phyloP scores from a whole-genome alignment of 2,113 vertebrate genomes.

The Pangasianodon gigas region DNA sequence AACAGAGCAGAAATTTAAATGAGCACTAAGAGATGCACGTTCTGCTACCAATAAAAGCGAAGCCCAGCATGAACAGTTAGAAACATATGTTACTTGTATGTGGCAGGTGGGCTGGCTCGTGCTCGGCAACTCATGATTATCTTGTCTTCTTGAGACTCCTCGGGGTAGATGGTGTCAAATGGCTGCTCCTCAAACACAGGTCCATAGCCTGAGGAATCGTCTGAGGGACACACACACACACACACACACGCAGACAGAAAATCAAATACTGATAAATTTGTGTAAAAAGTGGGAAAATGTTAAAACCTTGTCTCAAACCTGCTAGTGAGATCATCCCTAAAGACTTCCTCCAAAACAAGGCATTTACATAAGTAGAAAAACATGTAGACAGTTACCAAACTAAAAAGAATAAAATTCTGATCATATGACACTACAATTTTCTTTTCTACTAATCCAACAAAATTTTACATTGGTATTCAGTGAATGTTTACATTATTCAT shows the following conservation, averaged over 20 bases:
- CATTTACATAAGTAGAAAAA: neutral
- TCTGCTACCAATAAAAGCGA: neutral
- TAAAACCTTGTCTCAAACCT: neutral
- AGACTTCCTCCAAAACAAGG: neutral
- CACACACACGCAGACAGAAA: neutral
- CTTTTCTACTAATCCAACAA: neutral
- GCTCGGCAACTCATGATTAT: conserved; percentile 91
- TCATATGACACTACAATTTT: neutral
- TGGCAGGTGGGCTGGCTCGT: conserved; percentile 83
- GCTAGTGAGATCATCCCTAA: neutral
- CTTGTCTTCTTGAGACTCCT: conserved; percentile 92
- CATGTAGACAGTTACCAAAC: neutral
- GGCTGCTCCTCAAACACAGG: conserved; percentile 97
- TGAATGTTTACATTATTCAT: neutral
- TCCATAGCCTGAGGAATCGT: conserved; percentile 86
- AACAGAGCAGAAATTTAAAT: neutral
- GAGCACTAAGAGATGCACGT: neutral
- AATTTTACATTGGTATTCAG: neutral
- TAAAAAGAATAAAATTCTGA: neutral
- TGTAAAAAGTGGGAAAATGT: neutral
- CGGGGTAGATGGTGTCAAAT: conserved; percentile 91
- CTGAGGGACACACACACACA: conserved; percentile 63
- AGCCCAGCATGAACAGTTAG: conserved; percentile 36
- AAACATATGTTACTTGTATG: conserved; percentile 86
- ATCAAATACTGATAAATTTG: neutral